A percentile compares a stretch with the other conserved stretches of the same genome.
These are phyloP conservation scores for Cephalotes varians DNA, from an alignment of 2,888 invertebrate genomes.

Conservation along the genomic window DNA sequence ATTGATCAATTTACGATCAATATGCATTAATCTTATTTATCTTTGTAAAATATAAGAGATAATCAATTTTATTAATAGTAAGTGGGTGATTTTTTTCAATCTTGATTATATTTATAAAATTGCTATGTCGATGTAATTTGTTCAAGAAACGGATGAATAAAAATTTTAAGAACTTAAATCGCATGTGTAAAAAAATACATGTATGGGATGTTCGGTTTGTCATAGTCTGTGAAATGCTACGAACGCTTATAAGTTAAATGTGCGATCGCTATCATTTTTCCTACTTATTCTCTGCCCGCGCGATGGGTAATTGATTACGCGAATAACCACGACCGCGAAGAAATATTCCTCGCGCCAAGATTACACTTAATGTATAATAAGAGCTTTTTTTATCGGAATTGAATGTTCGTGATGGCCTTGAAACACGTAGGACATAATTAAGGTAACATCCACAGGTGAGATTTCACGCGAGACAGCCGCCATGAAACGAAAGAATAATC, in stretches of 20 bases:
- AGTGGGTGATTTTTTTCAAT: background rate
- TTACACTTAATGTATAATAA: slow-evolving; percentile 41
- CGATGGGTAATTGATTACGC: slow-evolving; percentile 34
- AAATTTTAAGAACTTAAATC: background rate
- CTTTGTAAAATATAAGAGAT: background rate
- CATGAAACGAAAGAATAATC: slow-evolving; percentile 43
- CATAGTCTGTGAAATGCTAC: background rate
- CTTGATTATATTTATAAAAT: background rate
- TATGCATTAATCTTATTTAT: background rate
- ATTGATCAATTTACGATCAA: background rate
- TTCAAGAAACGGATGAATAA: background rate
- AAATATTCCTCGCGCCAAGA: slow-evolving; percentile 16
- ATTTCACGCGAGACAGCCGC: slow-evolving; percentile 52
- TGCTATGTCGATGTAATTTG: background rate
- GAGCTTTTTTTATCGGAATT: slow-evolving; percentile 55
- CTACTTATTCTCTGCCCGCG: slow-evolving; percentile 21
- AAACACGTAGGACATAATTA: slow-evolving; percentile 58
- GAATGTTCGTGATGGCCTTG: slow-evolving; percentile 52
- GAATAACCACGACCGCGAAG: slow-evolving; percentile 47
- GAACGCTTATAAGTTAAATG: slow-evolving; percentile 18
- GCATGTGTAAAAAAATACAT: background rate
- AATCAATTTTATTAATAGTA: background rate
- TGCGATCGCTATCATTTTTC: slow-evolving; percentile 40
- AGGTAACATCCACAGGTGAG: slow-evolving; percentile 55
- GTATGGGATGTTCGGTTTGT: background rate